Base-by-base conservation (phyloP, 2,888 invertebrate genomes). In the Helicoverpa assulta region DNA sequence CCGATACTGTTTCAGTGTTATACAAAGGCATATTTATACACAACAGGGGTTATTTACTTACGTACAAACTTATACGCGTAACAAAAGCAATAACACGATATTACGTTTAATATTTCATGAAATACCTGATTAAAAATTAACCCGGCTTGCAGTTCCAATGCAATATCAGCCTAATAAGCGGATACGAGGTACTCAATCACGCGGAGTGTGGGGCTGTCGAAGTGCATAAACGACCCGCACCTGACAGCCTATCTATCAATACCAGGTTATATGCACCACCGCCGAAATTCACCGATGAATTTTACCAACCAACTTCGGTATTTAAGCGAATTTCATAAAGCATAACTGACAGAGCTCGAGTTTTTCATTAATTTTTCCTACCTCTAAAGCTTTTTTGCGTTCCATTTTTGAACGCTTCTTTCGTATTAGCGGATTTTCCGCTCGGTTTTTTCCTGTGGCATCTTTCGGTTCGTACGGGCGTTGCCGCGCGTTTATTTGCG, bases 161-260 rank as follows among this genome's bases (percentile, higher is more conserved):
- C 67, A 62, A 73, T 63, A 68, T 62, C 70, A 70, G 63, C 26
- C 55, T 73, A 71, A 62, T 66, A 64, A 52, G 54, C 69, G 76
- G 50, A 64, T 67, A 57, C 58, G 61, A 66, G 73, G 52, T 66
- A 80, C 70, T 80, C 76, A 64, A 73, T 80, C 70, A 80, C 53
- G 55, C 58, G 18, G 54, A 66, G 73, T 59, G 66, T 65, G 33
- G 58, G 63, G 65, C 26, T 37, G 16, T 55, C 53, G 58, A 67
- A 68, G 61, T 70, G 64, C 61, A 68, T 79, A 58, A 72, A 79
- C 68, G 66, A 56, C 72, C 18, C 52, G 8, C 51, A 61, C 37
- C 57, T 72, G 50, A 55, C 58, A 65, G 16, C 37, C 47, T 26
- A 68, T 65, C 68, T 62, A 73, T 68, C 64, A 68, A 72, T 50